These are phyloP conservation scores for Sinella curviseta DNA, from an alignment of 1,140 invertebrate genomes.

Conservation along the genomic window DNA sequence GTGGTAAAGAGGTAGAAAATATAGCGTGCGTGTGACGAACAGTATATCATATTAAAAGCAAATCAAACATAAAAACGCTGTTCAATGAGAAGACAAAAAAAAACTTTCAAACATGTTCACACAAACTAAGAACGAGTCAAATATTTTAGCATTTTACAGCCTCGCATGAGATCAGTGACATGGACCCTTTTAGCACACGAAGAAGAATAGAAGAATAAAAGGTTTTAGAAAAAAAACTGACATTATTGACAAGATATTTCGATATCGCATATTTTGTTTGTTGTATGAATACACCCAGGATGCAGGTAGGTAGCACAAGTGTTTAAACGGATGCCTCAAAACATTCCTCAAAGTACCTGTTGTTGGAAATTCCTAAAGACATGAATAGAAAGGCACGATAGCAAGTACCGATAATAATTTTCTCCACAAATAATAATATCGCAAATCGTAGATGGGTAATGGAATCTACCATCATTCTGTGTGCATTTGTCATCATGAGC, in stretches of 20 bases:
- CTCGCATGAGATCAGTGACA: neutral
- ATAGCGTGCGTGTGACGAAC: neutral
- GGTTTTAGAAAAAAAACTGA: too few species aligned
- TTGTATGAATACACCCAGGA: neutral
- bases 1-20: neutral
- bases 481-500: neutral
- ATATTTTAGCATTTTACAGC: too few species aligned
- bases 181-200: neutral
- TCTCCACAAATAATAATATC: neutral
- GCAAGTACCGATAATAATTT: too few species aligned
- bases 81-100: neutral
- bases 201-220: neutral
- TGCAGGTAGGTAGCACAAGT: neutral
- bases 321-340: neutral
- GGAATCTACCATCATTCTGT: neutral
- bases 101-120: neutral
- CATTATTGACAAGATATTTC: too few species aligned
- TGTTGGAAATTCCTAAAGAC: neutral
- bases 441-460: too few species aligned
- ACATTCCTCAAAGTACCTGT: neutral
- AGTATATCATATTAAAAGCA: neutral
- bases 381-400: too few species aligned
- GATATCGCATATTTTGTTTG: too few species aligned
- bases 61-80: neutral
- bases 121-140: neutral